A percentile compares a stretch with the other conserved stretches of the same genome.
phyloP scores from a whole-genome alignment of 2,888 invertebrate genomes.

The Vanessa cardui region DNA sequence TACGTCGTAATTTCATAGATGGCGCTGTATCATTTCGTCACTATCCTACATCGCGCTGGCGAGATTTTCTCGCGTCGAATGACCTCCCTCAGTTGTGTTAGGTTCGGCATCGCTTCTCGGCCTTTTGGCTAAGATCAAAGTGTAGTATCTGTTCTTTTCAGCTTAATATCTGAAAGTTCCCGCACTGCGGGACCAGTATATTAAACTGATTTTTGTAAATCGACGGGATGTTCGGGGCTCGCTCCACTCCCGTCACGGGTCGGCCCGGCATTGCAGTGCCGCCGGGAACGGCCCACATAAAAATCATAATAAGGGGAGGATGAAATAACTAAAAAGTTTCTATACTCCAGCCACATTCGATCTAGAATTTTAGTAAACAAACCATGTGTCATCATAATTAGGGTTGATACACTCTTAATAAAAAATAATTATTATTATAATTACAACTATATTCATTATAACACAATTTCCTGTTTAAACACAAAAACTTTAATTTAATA shows the following conservation, averaged over 20 bases:
- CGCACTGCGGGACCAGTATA: conserved; percentile 3
- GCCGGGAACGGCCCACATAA: conserved; percentile 5
- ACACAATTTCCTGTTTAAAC: too few species aligned
- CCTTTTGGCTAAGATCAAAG: conserved; percentile 40
- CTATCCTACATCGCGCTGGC: too few species aligned
- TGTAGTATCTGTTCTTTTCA: conserved; percentile 10
- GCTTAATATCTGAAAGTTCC: conserved; percentile 38
- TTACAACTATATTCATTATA: too few species aligned
- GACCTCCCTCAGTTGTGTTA: too few species aligned
- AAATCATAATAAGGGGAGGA: not conserved
- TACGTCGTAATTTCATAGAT: conserved; percentile 8
- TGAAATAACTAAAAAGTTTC: too few species aligned
- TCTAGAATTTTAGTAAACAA: too few species aligned
- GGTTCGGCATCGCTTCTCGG: conserved; percentile 32
- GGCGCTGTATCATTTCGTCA: not conserved
- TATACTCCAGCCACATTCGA: too few species aligned
- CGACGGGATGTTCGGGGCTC: not conserved
- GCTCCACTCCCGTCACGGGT: not conserved
- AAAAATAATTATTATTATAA: too few species aligned
- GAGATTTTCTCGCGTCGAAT: too few species aligned
- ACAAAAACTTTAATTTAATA: too few species aligned
- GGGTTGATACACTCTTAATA: too few species aligned
- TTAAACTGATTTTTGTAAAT: not conserved
- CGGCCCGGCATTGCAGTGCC: conserved; percentile 8
- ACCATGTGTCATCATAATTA: too few species aligned